Percentiles rank a stretch among this genome's conserved stretches.
These are phyloP conservation scores for Murina feae DNA, from an alignment of 2,113 vertebrate genomes.

Conservation along the genomic window DNA sequence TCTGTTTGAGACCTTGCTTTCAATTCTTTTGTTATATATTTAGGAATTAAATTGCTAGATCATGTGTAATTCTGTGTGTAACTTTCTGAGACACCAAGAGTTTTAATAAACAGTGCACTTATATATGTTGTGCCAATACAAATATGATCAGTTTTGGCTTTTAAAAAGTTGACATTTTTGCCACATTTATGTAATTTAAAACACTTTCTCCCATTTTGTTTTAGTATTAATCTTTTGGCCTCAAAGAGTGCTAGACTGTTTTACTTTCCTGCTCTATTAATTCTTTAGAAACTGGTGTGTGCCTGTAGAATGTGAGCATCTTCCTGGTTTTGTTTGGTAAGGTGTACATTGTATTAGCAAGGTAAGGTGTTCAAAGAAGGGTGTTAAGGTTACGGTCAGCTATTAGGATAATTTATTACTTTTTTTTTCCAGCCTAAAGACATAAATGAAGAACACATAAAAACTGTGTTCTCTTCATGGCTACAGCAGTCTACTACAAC, in stretches of 20 bases:
- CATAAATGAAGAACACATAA: conserved; percentile 83
- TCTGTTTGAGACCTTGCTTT: not conserved
- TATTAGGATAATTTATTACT: not conserved
- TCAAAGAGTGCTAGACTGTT: not conserved
- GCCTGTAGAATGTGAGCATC: not conserved
- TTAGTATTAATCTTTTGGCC: not conserved
- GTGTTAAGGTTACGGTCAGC: not conserved
- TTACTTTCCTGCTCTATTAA: conserved; percentile 11
- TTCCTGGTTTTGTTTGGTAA: not conserved
- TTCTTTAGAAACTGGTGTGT: not conserved
- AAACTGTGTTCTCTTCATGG: conserved; percentile 88
- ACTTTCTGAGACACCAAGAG: conserved; percentile 12
- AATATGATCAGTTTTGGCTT: not conserved
- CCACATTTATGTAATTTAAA: not conserved
- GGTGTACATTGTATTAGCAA: not conserved
- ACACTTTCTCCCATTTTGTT: not conserved
- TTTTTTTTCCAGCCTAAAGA: conserved; percentile 78
- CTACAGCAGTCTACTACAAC: conserved; percentile 84
- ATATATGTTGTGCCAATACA: not conserved
- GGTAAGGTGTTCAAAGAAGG: not conserved
- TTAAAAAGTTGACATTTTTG: conserved; percentile 26
- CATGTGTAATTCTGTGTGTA: not conserved
- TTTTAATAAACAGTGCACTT: not conserved
- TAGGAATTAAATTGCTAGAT: not conserved
- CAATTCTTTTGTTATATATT: not conserved